phyloP scores from a whole-genome alignment of 2,888 invertebrate species.

The Blera fallax region DNA sequence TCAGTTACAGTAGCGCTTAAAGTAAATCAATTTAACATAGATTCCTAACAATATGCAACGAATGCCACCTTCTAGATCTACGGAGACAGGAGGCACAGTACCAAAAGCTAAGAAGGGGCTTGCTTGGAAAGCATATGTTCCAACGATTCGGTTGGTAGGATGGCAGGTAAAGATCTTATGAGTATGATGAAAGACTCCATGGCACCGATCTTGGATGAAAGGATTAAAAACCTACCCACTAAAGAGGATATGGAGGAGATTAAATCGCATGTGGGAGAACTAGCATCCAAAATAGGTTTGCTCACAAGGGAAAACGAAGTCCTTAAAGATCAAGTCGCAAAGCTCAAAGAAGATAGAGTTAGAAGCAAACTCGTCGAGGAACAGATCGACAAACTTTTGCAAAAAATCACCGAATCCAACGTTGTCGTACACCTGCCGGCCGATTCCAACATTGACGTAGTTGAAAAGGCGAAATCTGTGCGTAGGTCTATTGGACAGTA shows the following conservation, averaged over 20 bases:
- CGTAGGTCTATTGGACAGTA: too few relatives aligned
- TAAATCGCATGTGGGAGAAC: not conserved
- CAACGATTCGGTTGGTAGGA: not conserved
- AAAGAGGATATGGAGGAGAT: not conserved
- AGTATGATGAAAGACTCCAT: not conserved
- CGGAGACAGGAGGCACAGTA: not conserved
- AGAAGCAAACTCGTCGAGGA: too few relatives aligned
- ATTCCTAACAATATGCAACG: not conserved
- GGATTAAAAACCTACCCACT: not conserved
- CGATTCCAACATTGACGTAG: too few relatives aligned
- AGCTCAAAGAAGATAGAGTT: too few relatives aligned
- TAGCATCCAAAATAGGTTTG: too few relatives aligned
- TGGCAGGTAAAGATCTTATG: not conserved
- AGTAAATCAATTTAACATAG: not conserved
- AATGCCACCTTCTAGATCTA: not conserved
- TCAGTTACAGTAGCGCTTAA: not conserved
- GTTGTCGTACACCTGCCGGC: too few relatives aligned
- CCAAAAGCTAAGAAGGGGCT: not conserved
- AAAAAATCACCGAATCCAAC: too few relatives aligned
- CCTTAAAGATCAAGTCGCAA: too few relatives aligned
- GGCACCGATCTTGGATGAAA: not conserved
- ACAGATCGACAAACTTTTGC: too few relatives aligned
- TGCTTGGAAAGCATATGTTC: too few relatives aligned
- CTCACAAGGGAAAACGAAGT: too few relatives aligned
- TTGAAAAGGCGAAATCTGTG: too few relatives aligned